These are phyloP conservation scores for Microtus pennsylvanicus DNA, from an alignment of 2,113 vertebrate species.

Conservation along the genomic window DNA sequence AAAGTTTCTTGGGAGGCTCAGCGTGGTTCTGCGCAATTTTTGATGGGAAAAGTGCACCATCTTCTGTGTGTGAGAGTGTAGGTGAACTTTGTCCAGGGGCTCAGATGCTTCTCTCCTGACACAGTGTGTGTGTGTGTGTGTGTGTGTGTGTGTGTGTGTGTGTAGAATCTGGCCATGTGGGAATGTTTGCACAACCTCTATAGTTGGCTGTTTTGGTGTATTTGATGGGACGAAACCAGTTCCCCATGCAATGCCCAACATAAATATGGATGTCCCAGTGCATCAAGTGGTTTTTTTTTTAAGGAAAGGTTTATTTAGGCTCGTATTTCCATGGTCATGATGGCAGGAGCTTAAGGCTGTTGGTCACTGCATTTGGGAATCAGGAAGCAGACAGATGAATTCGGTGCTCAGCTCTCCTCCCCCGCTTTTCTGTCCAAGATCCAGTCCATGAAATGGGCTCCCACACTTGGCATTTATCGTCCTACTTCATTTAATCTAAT, in stretches of 20 bases:
- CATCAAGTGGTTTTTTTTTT: neutral
- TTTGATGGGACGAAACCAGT: neutral
- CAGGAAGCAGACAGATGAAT: neutral
- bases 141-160: no score
- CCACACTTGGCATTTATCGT: no score
- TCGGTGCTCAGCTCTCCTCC: neutral
- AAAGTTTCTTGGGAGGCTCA: neutral
- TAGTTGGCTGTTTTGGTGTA: neutral
- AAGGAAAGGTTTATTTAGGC: neutral
- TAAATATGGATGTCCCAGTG: no score
- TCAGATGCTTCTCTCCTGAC: neutral
- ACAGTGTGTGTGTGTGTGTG: no score
- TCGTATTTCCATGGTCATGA: neutral
- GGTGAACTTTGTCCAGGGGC: accelerated
- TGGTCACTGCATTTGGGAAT: neutral
- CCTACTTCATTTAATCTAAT: neutral
- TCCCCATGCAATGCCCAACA: neutral
- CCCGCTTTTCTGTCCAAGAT: neutral
- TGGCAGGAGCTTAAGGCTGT: neutral
- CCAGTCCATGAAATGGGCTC: neutral
- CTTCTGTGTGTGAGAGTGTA: neutral
- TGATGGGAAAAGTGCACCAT: accelerated
- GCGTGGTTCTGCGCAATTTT: neutral
- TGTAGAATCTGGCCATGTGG: no score
- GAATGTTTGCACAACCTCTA: neutral